Evolutionary conservation across 2,888 invertebrate genomes (phyloP), one percentile per base, ranked within the genome.

Genomic region (Mimachlamys varia): DNA sequence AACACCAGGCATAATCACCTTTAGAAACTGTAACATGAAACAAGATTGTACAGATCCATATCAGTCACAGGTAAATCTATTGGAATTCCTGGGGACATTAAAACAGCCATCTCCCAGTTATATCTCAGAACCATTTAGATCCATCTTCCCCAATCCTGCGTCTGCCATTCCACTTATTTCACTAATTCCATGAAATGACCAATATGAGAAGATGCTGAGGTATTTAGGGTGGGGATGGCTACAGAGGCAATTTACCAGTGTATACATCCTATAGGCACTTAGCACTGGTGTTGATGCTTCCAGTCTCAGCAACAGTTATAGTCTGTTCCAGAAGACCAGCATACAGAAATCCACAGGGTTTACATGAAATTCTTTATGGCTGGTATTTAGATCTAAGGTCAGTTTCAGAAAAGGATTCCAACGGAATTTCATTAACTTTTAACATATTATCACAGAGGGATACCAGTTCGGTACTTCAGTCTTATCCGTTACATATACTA

Each of bases 361-460:
- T 76, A 76, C 62, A 22, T n/a, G n/a, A 22, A 62, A 62, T n/a
- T 62, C n/a, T 62, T 62, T 62, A 76, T 33, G 27, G 27, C 76
- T 76, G 76, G 76, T 17, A 33, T 27, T 76, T 4, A 27, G 33
- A 76, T 33, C 27, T 76, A 76, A 76, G 12, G 76, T 12, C 13
- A 76, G 76, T 76, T 76, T 76, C 33, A 76, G 76, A 76, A 76
- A 76, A 76, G 76, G 76, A 33, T 27, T 76, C 76, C 27, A 27
- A 76, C 12, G 27, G 33, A 76, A 76, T 10, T 33, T 76, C 76
- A 76, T 76, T 33, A 76, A 76, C 76, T 76, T 76, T 76, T 13
- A 76, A 76, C 76, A 33, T 76, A 76, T 76, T 76, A 76, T 76
- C 76, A 76, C 76, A 76, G 76, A 76, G 76, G 76, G 76, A 76